Conservation (phyloP, 30 jellyfish, hydroid and myxozoan species). For the Phacellophora camtschatica region DNA sequence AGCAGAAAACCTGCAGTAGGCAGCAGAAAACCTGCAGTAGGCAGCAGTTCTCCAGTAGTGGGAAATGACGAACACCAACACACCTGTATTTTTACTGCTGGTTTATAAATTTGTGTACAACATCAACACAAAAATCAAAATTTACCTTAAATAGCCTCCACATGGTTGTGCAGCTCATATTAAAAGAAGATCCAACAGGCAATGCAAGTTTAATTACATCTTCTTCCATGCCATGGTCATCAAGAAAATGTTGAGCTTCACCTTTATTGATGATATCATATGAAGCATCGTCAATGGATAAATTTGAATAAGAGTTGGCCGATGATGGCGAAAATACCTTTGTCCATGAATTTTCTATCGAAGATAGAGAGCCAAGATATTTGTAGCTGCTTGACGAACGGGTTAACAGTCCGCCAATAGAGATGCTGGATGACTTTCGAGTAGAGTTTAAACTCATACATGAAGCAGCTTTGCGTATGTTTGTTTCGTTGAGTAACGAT, state of each 20-base stretch:
- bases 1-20: no score
- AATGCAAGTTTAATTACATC: slow-evolving; percentile 65
- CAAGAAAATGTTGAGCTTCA: slow-evolving; percentile 14
- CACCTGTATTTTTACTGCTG: no score
- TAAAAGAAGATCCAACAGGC: slow-evolving; percentile 59
- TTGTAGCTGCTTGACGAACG: slow-evolving; percentile 42
- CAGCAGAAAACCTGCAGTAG: no score
- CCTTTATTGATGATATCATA: slow-evolving; percentile 49
- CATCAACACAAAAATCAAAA: no score
- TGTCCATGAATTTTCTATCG: slow-evolving; percentile 63
- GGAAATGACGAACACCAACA: no score
- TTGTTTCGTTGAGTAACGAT: slow-evolving; percentile 7
- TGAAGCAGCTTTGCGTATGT: slow-evolving; percentile 42
- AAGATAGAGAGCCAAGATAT: slow-evolving; percentile 57
- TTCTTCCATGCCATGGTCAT: slow-evolving; percentile 41
- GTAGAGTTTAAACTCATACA: background rate
- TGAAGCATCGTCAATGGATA: slow-evolving; percentile 44
- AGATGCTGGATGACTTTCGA: background rate
- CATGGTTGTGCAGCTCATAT: slow-evolving; percentile 58
- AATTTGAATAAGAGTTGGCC: background rate
- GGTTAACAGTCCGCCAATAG: slow-evolving; percentile 6
- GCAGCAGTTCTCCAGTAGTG: no score
- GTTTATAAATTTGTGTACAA: no score
- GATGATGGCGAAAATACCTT: slow-evolving; percentile 24
- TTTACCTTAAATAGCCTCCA: slow-evolving; percentile 78